Percentiles rank a stretch among this genome's conserved stretches.
Conservation (phyloP, 2,888 invertebrate species). For the Dryocosmus kuriphilus region DNA sequence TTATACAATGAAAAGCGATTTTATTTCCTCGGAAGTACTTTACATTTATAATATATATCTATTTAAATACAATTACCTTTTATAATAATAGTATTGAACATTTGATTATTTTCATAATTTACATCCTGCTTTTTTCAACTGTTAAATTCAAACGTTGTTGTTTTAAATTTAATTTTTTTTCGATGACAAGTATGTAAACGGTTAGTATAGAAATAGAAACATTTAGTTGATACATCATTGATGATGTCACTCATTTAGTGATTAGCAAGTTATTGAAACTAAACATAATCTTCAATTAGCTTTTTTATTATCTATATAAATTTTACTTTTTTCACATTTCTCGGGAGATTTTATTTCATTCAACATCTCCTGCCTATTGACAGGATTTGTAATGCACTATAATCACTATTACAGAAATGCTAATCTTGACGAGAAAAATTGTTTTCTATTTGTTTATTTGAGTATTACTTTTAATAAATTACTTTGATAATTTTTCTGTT, state of each 20-base stretch:
- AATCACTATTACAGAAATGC: slow-evolving; percentile 4
- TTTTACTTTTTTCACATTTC: slow-evolving; percentile 5
- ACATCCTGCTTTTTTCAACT: neutral
- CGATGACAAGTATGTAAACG: slow-evolving; percentile 26
- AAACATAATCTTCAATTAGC: neutral
- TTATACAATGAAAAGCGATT: slow-evolving; percentile 4
- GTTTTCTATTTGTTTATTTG: neutral
- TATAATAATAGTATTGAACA: neutral
- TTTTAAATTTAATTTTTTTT: neutral
- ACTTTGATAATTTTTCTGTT: neutral
- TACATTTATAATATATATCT: neutral
- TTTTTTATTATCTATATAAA: slow-evolving; percentile 26
- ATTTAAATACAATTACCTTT: neutral
- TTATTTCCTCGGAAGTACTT: slow-evolving; percentile 31
- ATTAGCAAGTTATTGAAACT: slow-evolving; percentile 27
- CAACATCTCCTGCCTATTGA: neutral
- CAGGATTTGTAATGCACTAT: neutral
- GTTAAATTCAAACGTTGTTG: neutral
- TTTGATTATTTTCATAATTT: neutral
- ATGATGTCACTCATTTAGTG: slow-evolving; percentile 54
- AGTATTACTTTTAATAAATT: neutral
- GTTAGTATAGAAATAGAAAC: slow-evolving; percentile 27
- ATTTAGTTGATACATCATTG: slow-evolving; percentile 34
- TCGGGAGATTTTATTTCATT: neutral
- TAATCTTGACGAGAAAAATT: slow-evolving; percentile 4